A percentile compares a stretch with the other conserved stretches of the same genome.
Evolutionary conservation across 2,888 invertebrate genomes (phyloP).

Genomic region (Nemurella pictetii): DNA sequence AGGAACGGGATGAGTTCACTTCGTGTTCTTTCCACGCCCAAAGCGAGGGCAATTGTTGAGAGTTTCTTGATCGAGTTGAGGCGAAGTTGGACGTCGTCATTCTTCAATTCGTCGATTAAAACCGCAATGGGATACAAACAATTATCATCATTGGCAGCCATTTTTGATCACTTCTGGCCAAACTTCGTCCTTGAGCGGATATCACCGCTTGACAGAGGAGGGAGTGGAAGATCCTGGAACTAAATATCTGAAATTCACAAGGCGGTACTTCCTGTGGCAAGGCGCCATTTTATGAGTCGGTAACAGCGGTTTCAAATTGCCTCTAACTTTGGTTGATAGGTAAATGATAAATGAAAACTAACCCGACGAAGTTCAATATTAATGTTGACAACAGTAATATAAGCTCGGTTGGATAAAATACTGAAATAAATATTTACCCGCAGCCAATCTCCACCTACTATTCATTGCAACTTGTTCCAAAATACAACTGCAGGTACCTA

Average conservation of each 20-base stretch:
- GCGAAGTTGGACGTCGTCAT: conserved; percentile 98
- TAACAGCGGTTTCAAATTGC: no score
- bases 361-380: no score
- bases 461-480: no score
- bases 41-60: conserved; percentile 95
- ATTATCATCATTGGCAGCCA: conserved; percentile 69
- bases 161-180: conserved; percentile 49
- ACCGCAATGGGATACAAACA: conserved; percentile 99
- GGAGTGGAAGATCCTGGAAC: not conserved
- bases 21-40: conserved; percentile 94
- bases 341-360: no score
- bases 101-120: conserved; percentile 97
- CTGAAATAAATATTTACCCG: no score
- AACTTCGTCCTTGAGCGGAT: not conserved
- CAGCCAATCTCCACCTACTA: no score
- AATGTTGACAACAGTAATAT: no score
- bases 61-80: conserved; percentile 98
- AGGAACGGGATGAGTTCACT: conserved; percentile 97
- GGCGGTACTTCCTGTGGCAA: not conserved
- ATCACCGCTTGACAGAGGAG: not conserved
- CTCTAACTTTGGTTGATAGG: no score
- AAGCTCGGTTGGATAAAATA: no score
- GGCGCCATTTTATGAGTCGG: not conserved
- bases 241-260: not conserved
- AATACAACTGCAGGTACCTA: no score